Percentiles rank a stretch among this genome's conserved stretches.
These are phyloP conservation scores for Tortrix viridana DNA, from an alignment of 2,888 invertebrate genomes.

Conservation along the genomic window DNA sequence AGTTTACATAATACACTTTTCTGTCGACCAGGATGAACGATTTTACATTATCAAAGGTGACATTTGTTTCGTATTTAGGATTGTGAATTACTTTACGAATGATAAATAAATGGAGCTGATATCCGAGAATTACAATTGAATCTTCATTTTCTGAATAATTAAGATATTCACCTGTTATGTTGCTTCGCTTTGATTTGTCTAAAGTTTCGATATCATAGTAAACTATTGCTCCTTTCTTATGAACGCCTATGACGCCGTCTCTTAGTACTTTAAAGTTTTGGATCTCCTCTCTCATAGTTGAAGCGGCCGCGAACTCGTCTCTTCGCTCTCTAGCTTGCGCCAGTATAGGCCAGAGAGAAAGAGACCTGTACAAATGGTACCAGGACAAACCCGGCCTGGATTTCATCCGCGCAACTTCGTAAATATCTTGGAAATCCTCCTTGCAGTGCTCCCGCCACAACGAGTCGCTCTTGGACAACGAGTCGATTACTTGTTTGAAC, in stretches of 20 bases:
- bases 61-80: constrained; percentile 41
- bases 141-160: constrained; percentile 59
- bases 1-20: constrained; percentile 54
- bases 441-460: constrained; percentile 60
- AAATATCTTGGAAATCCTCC: constrained; percentile 53
- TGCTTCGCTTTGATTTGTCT: constrained; percentile 43
- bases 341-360: constrained; percentile 63
- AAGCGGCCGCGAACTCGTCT: constrained; percentile 66
- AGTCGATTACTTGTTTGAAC: constrained; percentile 65
- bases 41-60: constrained; percentile 56
- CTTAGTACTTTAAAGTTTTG: constrained; percentile 53
- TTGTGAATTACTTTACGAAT: constrained; percentile 49
- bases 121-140: constrained; percentile 50
- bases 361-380: constrained; percentile 64
- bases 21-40: constrained; percentile 51
- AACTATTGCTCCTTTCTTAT: constrained; percentile 53
- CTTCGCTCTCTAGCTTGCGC: constrained; percentile 49
- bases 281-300: constrained; percentile 55
- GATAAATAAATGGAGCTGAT: constrained; percentile 54
- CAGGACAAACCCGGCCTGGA: constrained; percentile 50
- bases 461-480: constrained; percentile 48
- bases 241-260: constrained; percentile 60
- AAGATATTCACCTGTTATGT: constrained; percentile 56
- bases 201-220: constrained; percentile 63
- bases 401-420: constrained; percentile 52